Percentiles rank a stretch among this genome's conserved stretches.
Conservation (phyloP, 2,113 vertebrate genomes). For the Isichthys henryi region DNA sequence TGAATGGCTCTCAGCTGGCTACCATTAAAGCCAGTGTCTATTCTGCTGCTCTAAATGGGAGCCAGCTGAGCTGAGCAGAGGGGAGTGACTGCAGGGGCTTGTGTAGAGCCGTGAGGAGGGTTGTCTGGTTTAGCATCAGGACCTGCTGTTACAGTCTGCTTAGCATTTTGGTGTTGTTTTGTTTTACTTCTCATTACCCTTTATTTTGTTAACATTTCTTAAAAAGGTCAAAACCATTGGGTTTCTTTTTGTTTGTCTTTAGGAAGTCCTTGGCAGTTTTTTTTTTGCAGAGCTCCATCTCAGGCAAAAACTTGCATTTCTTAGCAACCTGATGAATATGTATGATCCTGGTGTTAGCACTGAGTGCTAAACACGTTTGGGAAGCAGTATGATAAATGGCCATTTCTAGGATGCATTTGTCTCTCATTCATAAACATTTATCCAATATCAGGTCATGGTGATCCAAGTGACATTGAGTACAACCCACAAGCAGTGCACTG, state of each 20-base stretch:
- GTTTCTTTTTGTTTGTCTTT: not conserved
- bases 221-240: not conserved
- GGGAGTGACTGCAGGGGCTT: not conserved
- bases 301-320: not conserved
- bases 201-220: not conserved
- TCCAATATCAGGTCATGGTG: not conserved
- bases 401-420: not conserved
- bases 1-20: slow-evolving; percentile 5
- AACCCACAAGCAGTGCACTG: not conserved
- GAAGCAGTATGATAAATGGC: not conserved
- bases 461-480: not conserved
- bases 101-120: not conserved
- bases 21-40: not conserved
- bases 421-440: not conserved
- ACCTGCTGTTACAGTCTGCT: not conserved
- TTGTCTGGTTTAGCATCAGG: not conserved
- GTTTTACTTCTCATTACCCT: not conserved
- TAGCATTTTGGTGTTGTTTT: not conserved
- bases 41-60: not conserved
- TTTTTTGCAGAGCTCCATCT: not conserved
- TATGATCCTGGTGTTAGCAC: not conserved
- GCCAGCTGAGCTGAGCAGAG: not conserved
- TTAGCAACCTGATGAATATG: not conserved
- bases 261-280: not conserved
- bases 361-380: not conserved